Evolutionary conservation across 2,113 vertebrate species (phyloP).

Genomic region (Lampris incognitus): DNA sequence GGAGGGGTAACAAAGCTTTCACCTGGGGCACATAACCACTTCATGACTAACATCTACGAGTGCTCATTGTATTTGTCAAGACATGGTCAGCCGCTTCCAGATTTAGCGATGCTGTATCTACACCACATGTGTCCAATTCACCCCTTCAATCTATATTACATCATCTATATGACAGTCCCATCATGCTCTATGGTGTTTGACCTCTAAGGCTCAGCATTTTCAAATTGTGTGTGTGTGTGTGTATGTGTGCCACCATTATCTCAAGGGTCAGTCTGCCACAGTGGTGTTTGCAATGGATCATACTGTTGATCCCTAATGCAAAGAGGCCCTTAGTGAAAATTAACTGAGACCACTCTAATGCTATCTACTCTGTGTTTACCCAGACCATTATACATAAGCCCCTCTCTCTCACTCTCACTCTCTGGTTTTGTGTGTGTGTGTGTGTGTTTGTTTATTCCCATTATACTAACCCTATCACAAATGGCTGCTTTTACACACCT

Average conservation of each 20-base stretch:
- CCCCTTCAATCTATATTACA: no score
- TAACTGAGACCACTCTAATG: constrained; percentile 53
- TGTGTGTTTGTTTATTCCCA: background rate
- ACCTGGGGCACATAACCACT: no score
- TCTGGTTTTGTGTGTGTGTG: constrained; percentile 3
- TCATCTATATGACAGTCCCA: no score
- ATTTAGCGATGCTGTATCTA: no score
- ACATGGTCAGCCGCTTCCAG: no score
- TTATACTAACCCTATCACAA: constrained; percentile 24
- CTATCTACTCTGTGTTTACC: constrained; percentile 66
- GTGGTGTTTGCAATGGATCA: constrained; percentile 56
- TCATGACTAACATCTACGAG: no score
- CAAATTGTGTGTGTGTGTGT: background rate
- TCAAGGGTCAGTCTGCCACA: constrained; percentile 45
- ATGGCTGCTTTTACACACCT: constrained; percentile 40
- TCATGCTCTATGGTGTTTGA: no score
- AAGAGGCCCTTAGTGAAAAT: constrained; percentile 70
- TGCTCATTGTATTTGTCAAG: no score
- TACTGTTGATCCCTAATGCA: constrained; percentile 58
- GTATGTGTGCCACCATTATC: constrained; percentile 54
- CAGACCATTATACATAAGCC: constrained; percentile 45
- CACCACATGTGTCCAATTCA: no score
- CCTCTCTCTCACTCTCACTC: constrained; percentile 8
- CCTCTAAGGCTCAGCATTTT: no score
- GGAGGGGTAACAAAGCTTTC: background rate